A percentile compares a stretch with the other conserved stretches of the same genome.
These are phyloP conservation scores for Epizoanthus fatuus DNA, from an alignment of 92 coral and sea anemone species.

Conservation along the genomic window DNA sequence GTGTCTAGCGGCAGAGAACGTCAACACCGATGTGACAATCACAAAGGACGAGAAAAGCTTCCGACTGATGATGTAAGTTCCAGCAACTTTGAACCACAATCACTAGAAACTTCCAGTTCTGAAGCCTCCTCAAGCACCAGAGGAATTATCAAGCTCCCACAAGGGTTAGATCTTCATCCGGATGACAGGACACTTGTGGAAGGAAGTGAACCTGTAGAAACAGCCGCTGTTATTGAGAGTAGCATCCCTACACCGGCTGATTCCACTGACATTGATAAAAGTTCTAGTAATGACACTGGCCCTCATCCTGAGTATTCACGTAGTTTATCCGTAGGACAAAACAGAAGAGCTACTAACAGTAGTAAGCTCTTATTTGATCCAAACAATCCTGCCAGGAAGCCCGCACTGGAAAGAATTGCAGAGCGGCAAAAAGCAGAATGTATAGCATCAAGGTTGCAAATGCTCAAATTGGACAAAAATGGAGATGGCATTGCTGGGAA, in stretches of 20 bases:
- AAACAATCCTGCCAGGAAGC: conserved; percentile 10
- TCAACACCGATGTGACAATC: neutral
- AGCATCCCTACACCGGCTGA: conserved; percentile 10
- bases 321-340: conserved; percentile 20
- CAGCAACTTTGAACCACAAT: neutral
- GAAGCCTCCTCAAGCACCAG: conserved; percentile 40
- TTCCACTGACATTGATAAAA: conserved; percentile 16
- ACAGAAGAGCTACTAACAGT: neutral
- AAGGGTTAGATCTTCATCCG: conserved; percentile 62
- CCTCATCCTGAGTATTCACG: conserved; percentile 30
- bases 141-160: conserved; percentile 84
- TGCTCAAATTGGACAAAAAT: conserved; percentile 29
- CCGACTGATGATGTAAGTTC: neutral
- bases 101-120: neutral
- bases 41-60: neutral
- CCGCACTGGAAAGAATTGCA: conserved; percentile 35
- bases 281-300: neutral
- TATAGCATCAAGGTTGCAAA: conserved; percentile 21
- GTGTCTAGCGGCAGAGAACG: neutral
- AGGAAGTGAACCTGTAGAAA: neutral
- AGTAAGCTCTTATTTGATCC: conserved; percentile 34
- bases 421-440: conserved; percentile 28
- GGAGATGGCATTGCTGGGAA: conserved; percentile 10
- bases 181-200: conserved; percentile 13
- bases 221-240: neutral